Evolutionary conservation across 2,113 vertebrate genomes (phyloP).

Genomic region (Papio anubis): DNA sequence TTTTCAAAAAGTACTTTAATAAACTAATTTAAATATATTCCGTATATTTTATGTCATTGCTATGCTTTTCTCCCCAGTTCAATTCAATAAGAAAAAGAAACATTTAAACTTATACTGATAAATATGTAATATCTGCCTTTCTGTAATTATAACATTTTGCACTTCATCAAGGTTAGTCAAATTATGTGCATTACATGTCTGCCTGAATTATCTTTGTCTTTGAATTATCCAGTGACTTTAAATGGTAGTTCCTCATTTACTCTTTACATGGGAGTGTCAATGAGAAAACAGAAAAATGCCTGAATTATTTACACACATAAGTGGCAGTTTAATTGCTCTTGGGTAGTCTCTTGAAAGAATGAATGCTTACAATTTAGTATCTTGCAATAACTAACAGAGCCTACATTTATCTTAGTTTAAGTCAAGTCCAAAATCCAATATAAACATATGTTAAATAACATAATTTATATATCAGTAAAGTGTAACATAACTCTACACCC

Average conservation of each 20-base stretch:
- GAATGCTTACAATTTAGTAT: slow-evolving; percentile 6
- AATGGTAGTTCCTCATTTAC: not conserved
- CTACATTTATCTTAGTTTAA: slow-evolving; percentile 12
- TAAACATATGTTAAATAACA: not conserved
- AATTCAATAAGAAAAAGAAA: slow-evolving; percentile 6
- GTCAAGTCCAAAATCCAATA: not conserved
- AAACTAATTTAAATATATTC: not conserved
- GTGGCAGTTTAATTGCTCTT: not conserved
- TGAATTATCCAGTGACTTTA: not conserved
- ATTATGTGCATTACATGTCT: not conserved
- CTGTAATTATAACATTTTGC: not conserved
- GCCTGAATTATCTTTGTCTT: slow-evolving; percentile 44
- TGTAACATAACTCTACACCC: not conserved
- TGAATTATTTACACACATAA: slow-evolving; percentile 37
- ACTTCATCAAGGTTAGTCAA: not conserved
- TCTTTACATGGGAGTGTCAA: not conserved
- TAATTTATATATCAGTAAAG: not conserved
- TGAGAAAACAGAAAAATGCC: not conserved
- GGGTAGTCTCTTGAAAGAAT: not conserved
- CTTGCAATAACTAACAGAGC: not conserved
- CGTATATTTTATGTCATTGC: slow-evolving; percentile 50
- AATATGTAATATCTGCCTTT: slow-evolving; percentile 5
- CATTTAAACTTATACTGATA: slow-evolving; percentile 50
- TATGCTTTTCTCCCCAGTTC: slow-evolving; percentile 37
- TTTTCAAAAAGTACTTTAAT: not conserved